A percentile compares a stretch with the other conserved stretches of the same genome.
Evolutionary conservation across 2,113 vertebrate genomes (phyloP).

Genomic region (Tympanuchus pallidicinctus): DNA sequence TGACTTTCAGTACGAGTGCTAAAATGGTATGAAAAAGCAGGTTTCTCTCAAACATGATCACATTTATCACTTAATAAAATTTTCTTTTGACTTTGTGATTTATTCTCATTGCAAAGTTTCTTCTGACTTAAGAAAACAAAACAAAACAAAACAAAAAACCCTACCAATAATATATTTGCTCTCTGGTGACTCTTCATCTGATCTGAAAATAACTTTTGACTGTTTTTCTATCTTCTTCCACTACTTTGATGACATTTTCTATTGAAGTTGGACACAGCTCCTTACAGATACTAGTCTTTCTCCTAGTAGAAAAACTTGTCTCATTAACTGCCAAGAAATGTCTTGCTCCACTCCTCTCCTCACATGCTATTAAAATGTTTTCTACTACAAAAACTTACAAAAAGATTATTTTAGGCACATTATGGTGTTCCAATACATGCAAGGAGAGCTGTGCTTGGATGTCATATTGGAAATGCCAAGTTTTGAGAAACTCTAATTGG

Average conservation of each 20-base stretch:
- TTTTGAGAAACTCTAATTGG: not conserved
- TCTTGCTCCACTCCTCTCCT: not conserved
- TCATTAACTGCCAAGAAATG: not conserved
- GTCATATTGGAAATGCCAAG: not conserved
- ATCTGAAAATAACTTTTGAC: not conserved
- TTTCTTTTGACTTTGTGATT: not conserved
- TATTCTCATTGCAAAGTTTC: not conserved
- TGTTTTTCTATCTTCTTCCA: not conserved
- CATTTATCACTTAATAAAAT: not conserved
- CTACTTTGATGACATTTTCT: not conserved
- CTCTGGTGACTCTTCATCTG: not conserved
- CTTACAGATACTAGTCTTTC: not conserved
- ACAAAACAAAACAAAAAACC: not conserved
- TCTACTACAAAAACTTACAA: not conserved
- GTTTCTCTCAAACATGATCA: not conserved
- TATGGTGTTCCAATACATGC: not conserved
- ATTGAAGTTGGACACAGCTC: not conserved
- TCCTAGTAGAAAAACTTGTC: not conserved
- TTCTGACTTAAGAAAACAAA: not conserved
- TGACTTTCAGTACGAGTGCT: rapidly evolving
- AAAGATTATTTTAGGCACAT: not conserved
- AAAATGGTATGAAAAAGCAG: not conserved
- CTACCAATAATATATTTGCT: not conserved
- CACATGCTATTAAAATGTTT: not conserved
- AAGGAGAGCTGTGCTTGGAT: not conserved